Evolutionary conservation across 2,888 invertebrate genomes (phyloP).

Genomic region (Panorpa germanica): DNA sequence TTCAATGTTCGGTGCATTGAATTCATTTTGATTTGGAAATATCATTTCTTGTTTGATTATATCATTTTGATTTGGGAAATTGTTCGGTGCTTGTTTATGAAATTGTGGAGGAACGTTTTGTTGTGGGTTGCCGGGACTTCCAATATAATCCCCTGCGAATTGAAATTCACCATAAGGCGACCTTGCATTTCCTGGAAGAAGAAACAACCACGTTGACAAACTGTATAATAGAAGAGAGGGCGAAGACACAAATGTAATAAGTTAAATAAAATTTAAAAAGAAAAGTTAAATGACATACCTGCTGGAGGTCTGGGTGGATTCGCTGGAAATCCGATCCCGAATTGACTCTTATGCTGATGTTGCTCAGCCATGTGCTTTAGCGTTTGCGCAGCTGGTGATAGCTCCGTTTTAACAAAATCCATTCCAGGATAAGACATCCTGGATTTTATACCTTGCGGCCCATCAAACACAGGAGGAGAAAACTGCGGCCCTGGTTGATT

Average conservation of each 20-base stretch:
- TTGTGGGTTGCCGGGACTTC: slow-evolving; percentile 39
- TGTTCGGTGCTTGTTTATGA: slow-evolving; percentile 24
- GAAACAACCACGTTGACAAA: too few species aligned
- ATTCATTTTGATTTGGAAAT: slow-evolving; percentile 20
- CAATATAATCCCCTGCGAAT: slow-evolving; percentile 33
- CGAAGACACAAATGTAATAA: too few species aligned
- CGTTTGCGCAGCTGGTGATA: slow-evolving; percentile 87
- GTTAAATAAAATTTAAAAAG: too few species aligned
- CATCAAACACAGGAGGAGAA: too few species aligned
- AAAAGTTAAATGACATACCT: not conserved
- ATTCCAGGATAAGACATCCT: slow-evolving; percentile 20
- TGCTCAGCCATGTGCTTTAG: slow-evolving; percentile 95
- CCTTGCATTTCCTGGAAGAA: slow-evolving; percentile 23
- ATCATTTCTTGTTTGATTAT: slow-evolving; percentile 36
- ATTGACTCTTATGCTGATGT: slow-evolving; percentile 70
- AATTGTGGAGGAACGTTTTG: slow-evolving; percentile 21
- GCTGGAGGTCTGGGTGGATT: slow-evolving; percentile 21
- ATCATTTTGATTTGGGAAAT: slow-evolving; percentile 26
- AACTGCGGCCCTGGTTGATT: too few species aligned
- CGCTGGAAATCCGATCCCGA: slow-evolving; percentile 37
- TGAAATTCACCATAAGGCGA: slow-evolving; percentile 43
- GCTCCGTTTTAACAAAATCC: slow-evolving; percentile 35
- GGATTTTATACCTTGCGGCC: slow-evolving; percentile 12
- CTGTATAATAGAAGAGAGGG: too few species aligned
- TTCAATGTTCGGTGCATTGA: slow-evolving; percentile 18